Percentiles rank a stretch among this genome's conserved stretches.
Evolutionary conservation across 2,797 vertebrate genomes (phyloP).

Genomic region (Mus minutoides): DNA sequence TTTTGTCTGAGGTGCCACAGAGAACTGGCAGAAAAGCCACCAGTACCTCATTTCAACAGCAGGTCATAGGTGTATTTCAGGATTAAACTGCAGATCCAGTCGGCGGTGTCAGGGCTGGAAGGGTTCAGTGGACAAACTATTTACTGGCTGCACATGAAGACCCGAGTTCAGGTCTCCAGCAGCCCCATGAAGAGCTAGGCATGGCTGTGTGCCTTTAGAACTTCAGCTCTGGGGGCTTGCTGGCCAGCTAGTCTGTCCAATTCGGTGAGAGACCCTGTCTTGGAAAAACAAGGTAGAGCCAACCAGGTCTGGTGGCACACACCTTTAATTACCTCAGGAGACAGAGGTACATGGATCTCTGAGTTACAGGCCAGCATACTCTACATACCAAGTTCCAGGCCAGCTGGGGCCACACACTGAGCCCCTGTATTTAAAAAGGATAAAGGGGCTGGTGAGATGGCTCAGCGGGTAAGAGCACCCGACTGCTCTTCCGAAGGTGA

Average conservation of each 20-base stretch:
- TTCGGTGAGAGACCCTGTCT: not conserved
- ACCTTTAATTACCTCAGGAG: not conserved
- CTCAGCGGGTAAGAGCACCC: too few relatives aligned
- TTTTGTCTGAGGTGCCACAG: not conserved
- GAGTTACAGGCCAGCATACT: not conserved
- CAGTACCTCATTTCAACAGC: not conserved
- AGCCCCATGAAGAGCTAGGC: not conserved
- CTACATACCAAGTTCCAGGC: not conserved
- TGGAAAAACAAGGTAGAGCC: not conserved
- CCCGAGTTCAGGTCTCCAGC: not conserved
- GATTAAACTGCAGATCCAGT: not conserved
- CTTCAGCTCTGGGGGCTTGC: not conserved
- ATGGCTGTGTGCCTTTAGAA: not conserved
- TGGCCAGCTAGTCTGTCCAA: not conserved
- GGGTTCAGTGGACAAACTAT: not conserved
- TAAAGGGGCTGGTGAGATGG: too few relatives aligned
- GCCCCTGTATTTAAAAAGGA: not conserved
- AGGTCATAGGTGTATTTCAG: not conserved
- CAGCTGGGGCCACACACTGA: too few relatives aligned
- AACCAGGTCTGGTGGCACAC: not conserved
- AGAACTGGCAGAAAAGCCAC: not conserved
- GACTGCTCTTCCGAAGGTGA: too few relatives aligned
- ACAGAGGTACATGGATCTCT: not conserved
- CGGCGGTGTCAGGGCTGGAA: not conserved
- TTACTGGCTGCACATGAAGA: not conserved